Evolutionary conservation across 2,113 vertebrate species (phyloP).

Genomic region (Elachura formosa): DNA sequence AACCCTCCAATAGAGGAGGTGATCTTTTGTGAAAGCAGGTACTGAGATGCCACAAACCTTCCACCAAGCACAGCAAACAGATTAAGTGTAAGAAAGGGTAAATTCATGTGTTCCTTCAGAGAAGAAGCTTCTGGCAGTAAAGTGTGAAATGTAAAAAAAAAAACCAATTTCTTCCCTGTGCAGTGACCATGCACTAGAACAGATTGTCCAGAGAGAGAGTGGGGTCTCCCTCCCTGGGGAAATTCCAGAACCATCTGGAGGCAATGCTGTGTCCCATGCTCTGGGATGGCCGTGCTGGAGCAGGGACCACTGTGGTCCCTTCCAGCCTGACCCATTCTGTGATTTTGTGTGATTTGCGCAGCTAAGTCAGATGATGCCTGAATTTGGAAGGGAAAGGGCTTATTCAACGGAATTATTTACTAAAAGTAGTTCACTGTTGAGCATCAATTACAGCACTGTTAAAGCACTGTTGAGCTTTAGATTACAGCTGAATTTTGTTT

Average conservation of each 20-base stretch:
- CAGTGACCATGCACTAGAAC: not conserved
- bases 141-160: not conserved
- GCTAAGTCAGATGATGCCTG: not conserved
- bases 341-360: not conserved
- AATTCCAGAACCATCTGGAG: accelerated
- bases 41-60: not conserved
- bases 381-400: not conserved
- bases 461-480: no score
- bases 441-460: no score
- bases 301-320: not conserved
- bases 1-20: not conserved
- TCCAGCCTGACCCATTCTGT: not conserved
- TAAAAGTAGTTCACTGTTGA: not conserved
- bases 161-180: not conserved
- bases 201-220: not conserved
- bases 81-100: not conserved
- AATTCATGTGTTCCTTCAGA: not conserved
- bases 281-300: not conserved
- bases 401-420: not conserved
- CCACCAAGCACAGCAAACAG: not conserved
- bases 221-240: not conserved
- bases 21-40: not conserved
- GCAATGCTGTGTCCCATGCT: accelerated
- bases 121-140: not conserved
- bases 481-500: not conserved